These are phyloP conservation scores for Epizoanthus scotinus DNA, from an alignment of 92 coral and sea anemone species.

Conservation along the genomic window DNA sequence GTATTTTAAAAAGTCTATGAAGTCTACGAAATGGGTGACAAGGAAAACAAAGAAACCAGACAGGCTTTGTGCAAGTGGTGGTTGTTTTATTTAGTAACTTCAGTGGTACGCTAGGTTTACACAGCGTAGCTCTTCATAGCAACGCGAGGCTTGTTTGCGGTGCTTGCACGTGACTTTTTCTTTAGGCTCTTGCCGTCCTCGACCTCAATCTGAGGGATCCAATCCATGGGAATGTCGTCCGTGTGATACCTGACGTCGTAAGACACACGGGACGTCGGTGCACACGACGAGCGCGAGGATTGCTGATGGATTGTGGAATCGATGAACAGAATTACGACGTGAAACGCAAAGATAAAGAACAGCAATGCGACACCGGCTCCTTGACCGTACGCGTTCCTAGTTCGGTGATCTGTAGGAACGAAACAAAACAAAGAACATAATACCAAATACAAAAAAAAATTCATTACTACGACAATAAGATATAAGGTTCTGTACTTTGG, in stretches of 20 bases:
- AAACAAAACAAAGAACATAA: too few relatives aligned
- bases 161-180: neutral
- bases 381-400: slow-evolving; percentile 31
- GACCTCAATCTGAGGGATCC: slow-evolving; percentile 5
- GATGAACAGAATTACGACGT: slow-evolving; percentile 23
- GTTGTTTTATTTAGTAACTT: too few relatives aligned
- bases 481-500: too few relatives aligned
- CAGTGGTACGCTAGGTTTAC: neutral
- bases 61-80: too few relatives aligned
- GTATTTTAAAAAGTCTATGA: too few relatives aligned
- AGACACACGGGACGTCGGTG: neutral
- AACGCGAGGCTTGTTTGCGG: neutral
- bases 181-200: slow-evolving; percentile 10
- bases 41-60: too few relatives aligned
- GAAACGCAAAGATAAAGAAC: slow-evolving; percentile 36
- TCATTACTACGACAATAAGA: too few relatives aligned
- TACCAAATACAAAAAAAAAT: too few relatives aligned
- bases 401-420: slow-evolving; percentile 5
- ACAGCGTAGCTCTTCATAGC: slow-evolving; percentile 27
- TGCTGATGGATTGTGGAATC: slow-evolving; percentile 30
- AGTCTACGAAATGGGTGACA: too few relatives aligned
- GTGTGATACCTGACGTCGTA: slow-evolving; percentile 12
- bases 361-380: slow-evolving; percentile 41
- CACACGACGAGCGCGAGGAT: neutral
- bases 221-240: slow-evolving; percentile 1